phyloP scores from a whole-genome alignment of 1,140 invertebrate genomes.

The Zaprionus davidi region DNA sequence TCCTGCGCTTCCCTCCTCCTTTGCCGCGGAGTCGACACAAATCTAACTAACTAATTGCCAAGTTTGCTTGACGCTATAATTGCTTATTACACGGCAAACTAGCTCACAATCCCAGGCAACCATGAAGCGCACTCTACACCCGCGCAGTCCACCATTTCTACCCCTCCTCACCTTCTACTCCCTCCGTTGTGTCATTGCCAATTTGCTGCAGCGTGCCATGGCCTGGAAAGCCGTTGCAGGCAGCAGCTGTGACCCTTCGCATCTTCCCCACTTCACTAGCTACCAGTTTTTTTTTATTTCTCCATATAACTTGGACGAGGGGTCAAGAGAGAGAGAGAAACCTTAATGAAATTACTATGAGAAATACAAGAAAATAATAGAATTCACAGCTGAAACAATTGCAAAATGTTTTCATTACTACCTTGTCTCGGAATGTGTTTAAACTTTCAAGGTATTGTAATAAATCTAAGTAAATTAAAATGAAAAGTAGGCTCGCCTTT shows the following conservation, averaged over 20 bases:
- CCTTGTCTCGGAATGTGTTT: background rate
- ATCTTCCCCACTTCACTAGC: background rate
- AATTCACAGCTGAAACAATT: background rate
- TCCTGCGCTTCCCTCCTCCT: conserved; percentile 17
- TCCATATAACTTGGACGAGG: background rate
- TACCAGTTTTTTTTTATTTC: background rate
- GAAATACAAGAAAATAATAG: background rate
- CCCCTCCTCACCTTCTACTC: background rate
- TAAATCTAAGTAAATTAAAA: background rate
- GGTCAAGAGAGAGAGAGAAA: background rate
- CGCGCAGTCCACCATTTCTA: conserved; percentile 1
- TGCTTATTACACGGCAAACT: conserved; percentile 75
- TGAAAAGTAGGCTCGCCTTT: background rate
- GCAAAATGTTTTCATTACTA: too few species aligned
- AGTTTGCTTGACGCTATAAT: conserved; percentile 60
- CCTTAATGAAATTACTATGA: background rate
- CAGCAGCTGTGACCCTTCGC: conserved; percentile 20
- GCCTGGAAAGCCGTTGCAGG: conserved; percentile 30
- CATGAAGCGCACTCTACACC: conserved; percentile 8
- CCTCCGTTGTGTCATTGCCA: conserved; percentile 52
- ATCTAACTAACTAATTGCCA: conserved; percentile 65
- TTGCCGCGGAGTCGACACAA: conserved; percentile 49
- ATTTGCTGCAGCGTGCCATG: conserved; percentile 48
- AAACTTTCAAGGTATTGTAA: background rate
- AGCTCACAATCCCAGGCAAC: conserved; percentile 58